Conservation (phyloP, 2,113 vertebrate species). For the Trachemys scripta region DNA sequence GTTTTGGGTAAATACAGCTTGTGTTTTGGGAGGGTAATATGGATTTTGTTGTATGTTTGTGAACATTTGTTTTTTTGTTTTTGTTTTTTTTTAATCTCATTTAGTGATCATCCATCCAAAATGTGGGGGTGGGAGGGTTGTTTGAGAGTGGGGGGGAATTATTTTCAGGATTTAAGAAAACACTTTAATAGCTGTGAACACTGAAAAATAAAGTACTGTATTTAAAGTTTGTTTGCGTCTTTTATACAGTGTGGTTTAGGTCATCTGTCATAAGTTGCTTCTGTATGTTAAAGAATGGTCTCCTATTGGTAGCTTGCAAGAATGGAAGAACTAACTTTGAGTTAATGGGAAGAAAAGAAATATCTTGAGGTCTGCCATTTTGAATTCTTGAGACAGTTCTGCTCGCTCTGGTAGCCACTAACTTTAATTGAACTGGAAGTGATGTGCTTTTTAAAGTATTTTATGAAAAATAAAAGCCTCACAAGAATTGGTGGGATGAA, state of each 20-base stretch:
- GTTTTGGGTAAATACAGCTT: constrained; percentile 39
- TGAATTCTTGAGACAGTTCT: neutral
- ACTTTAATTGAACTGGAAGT: neutral
- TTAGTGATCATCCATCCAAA: constrained; percentile 7
- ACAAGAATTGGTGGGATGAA: neutral
- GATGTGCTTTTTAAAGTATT: no score
- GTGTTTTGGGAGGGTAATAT: neutral
- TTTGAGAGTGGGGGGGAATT: neutral
- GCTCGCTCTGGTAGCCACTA: neutral
- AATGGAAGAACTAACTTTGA: neutral
- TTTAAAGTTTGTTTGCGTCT: constrained; percentile 22
- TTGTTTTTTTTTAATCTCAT: neutral
- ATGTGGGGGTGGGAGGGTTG: neutral
- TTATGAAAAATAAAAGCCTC: neutral
- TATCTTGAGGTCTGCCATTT: neutral
- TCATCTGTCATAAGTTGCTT: neutral
- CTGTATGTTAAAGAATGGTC: neutral
- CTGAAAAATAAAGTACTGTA: constrained; percentile 67
- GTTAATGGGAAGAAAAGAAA: neutral
- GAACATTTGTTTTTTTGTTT: constrained; percentile 24
- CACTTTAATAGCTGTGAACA: constrained; percentile 47
- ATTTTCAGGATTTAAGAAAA: constrained; percentile 38
- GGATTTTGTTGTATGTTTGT: constrained; percentile 34
- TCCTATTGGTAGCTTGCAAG: neutral
- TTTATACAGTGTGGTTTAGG: constrained; percentile 18